A percentile compares a stretch with the other conserved stretches of the same genome.
Evolutionary conservation across 1,140 invertebrate species (phyloP).

Genomic region (Drosophila azteca): DNA sequence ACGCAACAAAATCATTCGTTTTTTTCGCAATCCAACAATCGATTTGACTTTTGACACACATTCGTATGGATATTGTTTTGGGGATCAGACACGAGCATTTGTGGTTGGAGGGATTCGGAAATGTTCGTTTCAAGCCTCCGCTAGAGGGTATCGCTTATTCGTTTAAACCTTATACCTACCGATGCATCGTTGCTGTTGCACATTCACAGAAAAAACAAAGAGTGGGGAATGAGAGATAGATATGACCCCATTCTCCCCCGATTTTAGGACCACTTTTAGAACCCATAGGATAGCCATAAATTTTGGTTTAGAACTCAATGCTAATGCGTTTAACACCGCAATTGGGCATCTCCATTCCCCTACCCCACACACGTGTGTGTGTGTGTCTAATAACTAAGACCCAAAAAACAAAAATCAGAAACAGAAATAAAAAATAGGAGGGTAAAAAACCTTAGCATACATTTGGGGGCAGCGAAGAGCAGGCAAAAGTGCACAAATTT

Average conservation of each 20-base stretch:
- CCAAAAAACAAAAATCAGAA: constrained; percentile 40
- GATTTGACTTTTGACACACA: constrained; percentile 23
- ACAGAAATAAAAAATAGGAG: constrained; percentile 27
- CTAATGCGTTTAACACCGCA: constrained; percentile 67
- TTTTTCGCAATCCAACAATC: not conserved
- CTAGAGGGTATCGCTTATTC: not conserved
- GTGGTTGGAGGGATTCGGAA: too few species aligned
- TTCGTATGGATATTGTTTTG: not conserved
- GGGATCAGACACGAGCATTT: too few species aligned
- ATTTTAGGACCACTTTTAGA: not conserved
- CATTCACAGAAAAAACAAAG: constrained; percentile 11
- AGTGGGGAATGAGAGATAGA: not conserved
- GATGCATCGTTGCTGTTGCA: constrained; percentile 64
- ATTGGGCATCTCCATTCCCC: constrained; percentile 49
- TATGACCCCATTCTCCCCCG: not conserved
- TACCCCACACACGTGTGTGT: constrained; percentile 13
- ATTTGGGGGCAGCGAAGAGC: constrained; percentile 28
- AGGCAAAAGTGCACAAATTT: constrained; percentile 60
- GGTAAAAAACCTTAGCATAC: constrained; percentile 48
- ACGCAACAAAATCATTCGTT: constrained; percentile 14
- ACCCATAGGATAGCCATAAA: constrained; percentile 22
- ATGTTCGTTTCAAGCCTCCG: too few species aligned
- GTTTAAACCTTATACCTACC: constrained; percentile 54
- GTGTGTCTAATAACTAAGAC: constrained; percentile 54
- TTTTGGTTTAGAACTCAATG: constrained; percentile 33